These are phyloP conservation scores for Felis chaus DNA, from an alignment of 2,113 vertebrate genomes.

Conservation along the genomic window DNA sequence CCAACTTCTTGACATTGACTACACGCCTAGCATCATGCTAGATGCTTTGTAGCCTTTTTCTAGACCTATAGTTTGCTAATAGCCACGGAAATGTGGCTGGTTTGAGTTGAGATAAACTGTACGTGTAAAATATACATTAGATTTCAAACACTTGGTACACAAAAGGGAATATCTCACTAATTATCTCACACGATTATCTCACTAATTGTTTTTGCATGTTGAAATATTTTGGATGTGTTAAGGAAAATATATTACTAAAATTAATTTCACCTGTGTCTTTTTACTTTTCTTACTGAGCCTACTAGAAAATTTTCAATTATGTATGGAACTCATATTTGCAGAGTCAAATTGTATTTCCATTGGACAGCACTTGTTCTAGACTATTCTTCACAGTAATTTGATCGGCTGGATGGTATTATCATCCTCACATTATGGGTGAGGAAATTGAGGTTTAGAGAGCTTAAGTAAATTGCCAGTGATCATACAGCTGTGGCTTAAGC, in stretches of 20 bases:
- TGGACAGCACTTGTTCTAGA: slow-evolving; percentile 26
- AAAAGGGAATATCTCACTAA: not conserved
- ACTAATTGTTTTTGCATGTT: not conserved
- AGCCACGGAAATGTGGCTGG: not conserved
- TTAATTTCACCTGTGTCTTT: slow-evolving; percentile 36
- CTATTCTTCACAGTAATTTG: slow-evolving; percentile 54
- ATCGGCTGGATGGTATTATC: slow-evolving; percentile 51
- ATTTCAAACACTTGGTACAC: not conserved
- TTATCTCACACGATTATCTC: not conserved
- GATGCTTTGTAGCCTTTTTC: not conserved
- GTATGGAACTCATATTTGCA: not conserved
- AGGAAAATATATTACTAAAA: not conserved
- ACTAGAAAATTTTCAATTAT: not conserved
- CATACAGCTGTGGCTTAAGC: slow-evolving; percentile 53
- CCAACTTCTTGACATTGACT: not conserved
- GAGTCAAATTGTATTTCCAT: slow-evolving; percentile 37
- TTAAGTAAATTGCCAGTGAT: slow-evolving; percentile 63
- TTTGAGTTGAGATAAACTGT: not conserved
- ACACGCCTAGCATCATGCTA: not conserved
- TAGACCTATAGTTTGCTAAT: not conserved
- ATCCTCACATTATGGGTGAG: slow-evolving; percentile 57
- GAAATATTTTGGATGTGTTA: slow-evolving; percentile 10
- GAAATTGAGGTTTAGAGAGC: slow-evolving; percentile 65
- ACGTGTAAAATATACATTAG: not conserved
- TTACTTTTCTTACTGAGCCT: not conserved